phyloP scores from a whole-genome alignment of 2,888 invertebrate genomes.

The Alsophila aescularia region DNA sequence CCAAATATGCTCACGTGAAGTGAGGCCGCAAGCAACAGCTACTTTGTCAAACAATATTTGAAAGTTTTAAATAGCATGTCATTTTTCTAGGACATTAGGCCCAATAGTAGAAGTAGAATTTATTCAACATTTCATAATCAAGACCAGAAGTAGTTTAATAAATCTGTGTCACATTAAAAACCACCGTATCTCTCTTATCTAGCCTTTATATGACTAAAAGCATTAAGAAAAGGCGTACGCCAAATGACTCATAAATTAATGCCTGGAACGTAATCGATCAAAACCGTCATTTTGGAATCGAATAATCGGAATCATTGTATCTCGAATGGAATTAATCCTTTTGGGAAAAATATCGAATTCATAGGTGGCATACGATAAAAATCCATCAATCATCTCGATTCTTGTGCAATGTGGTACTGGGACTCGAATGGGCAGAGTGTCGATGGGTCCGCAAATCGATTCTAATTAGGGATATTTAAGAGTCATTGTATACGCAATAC shows the following conservation, averaged over 20 bases:
- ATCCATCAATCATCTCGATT: conserved; percentile 68
- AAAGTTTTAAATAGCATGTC: background rate
- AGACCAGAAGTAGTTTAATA: conserved; percentile 34
- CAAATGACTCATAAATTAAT: conserved; percentile 48
- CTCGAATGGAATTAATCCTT: conserved; percentile 68
- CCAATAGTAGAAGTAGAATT: conserved; percentile 22
- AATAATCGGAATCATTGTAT: conserved; percentile 46
- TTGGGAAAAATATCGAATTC: conserved; percentile 58
- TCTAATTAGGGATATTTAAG: conserved; percentile 79
- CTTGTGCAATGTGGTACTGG: conserved; percentile 63
- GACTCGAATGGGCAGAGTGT: conserved; percentile 54
- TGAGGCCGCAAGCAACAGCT: too few species aligned
- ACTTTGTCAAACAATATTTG: too few species aligned
- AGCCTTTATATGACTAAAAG: conserved; percentile 30
- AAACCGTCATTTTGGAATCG: conserved; percentile 50
- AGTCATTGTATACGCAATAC: conserved; percentile 68
- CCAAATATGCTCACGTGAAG: too few species aligned
- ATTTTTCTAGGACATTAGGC: background rate
- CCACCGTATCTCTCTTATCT: conserved; percentile 47
- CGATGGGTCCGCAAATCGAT: conserved; percentile 68
- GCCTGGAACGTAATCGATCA: conserved; percentile 49
- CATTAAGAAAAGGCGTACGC: conserved; percentile 40
- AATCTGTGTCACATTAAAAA: conserved; percentile 47
- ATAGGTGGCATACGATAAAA: conserved; percentile 44
- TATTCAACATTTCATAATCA: conserved; percentile 43